Conservation (phyloP, 2,113 vertebrate genomes). For the Gavia stellata region DNA sequence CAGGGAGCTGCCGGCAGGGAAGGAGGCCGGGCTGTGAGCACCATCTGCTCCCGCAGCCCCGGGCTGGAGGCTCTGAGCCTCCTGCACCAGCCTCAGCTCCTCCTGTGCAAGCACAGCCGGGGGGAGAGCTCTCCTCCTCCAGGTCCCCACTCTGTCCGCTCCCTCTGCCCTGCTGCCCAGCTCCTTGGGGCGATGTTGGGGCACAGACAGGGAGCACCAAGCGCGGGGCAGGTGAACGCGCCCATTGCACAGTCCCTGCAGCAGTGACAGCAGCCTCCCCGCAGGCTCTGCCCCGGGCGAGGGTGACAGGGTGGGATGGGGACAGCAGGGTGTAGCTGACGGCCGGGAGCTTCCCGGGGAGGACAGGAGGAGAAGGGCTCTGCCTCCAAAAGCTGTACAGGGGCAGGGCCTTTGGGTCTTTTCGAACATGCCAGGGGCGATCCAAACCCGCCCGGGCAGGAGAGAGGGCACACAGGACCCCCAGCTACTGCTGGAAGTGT, state of each 20-base stretch:
- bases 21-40: neutral
- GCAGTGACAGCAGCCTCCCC: neutral
- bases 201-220: neutral
- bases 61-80: neutral
- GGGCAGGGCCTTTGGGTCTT: neutral
- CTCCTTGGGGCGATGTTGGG: neutral
- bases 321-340: neutral
- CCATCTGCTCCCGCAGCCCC: neutral
- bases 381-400: neutral
- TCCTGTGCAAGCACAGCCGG: neutral
- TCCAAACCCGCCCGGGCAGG: neutral
- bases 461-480: neutral
- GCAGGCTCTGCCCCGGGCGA: neutral
- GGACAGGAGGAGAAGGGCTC: neutral
- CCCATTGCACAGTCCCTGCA: neutral
- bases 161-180: neutral
- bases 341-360: too few relatives aligned
- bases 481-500: neutral
- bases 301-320: neutral
- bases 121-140: neutral
- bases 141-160: neutral
- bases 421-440: rapidly evolving
- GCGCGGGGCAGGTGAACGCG: neutral
- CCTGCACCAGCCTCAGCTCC: neutral
- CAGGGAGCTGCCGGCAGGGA: neutral